Base-by-base conservation (phyloP, 1,140 invertebrate species). In the Metaphire vulgaris region DNA sequence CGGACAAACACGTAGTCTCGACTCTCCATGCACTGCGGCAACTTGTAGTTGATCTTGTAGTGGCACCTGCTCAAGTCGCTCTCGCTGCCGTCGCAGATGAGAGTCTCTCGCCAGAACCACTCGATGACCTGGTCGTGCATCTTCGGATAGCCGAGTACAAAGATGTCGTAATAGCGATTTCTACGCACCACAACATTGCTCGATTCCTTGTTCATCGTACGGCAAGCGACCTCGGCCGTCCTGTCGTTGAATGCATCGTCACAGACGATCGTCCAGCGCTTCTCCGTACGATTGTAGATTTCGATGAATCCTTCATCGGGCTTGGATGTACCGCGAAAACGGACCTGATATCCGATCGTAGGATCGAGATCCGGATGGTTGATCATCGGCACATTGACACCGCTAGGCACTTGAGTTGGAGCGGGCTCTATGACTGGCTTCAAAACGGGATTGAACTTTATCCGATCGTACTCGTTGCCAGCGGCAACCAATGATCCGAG, bases 261-360 rank as follows among this genome's bases (percentile, higher is more conserved):
- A 86, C 98, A 99, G 83, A 98, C 91, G 0, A 97, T 94, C 64
- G 97, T 92, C 95, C 96, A 98, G 84, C 98, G 95, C 14, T 94
- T 86, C 0, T 95, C 97, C 1, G 97, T 98, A 74, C 88, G 88
- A 85, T 99, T 99, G 83, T 93, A 99, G 80, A 96, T 92, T 87
- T 99, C 94, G 34, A 99, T 85, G 82, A 98, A 99, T 15, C 91
- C 91, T 79, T 89, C 85, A 76, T 85, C 78, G 41, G 78, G 67
- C 32, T 79, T 80, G n/a, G 29, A 0, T n/a, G 83, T 70, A 41
- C 81, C 83, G 75, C 68, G 33, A 72, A 82, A 65, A 70, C 78
- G 64, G 66, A 79, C 33, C 41, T 73, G 72, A 26, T 73, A 73
- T 15, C 72, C 72, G 28, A 73, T 16, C 34, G 26, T 73, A 16